Base-by-base conservation (phyloP, 2,888 invertebrate species). In the Apamea crenata region DNA sequence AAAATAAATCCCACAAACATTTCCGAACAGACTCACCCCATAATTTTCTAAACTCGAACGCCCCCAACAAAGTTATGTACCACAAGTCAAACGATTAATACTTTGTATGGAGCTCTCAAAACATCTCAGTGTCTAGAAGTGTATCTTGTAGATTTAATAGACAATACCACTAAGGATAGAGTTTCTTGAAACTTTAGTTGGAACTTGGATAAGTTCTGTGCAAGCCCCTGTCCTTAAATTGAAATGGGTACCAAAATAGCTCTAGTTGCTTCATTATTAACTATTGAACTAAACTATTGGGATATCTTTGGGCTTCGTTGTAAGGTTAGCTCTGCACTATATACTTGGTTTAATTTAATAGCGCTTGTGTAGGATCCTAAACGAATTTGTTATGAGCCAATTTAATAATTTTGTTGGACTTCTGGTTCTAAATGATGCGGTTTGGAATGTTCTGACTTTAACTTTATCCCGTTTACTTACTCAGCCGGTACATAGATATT, bases 111-210 rank as follows among this genome's bases (percentile, higher is more conserved):
- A 91, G 86, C 88, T 88, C 88, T 89, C 90, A 92, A 93, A 94
- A 93, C 93, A 92, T 93, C 92, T 92, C 91, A 86, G 91, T 92
- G 93, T 93, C 92, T 91, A 90, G 90, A 90, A 93, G 93, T 93
- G 93, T 94, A 94, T 94, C 94, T 95, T 94, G 94, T 93, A 95
- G 94, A 95, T 95, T 96, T 95, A 96, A 95, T 95, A 95, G 95
- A 96, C 95, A 96, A 94, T 94, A 92, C 93, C 92, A 90, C 88
- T 91, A 92, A 94, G 93, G 96, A 95, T 92, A 90, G 95, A 96
- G 95, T 96, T 96, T 95, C 94, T 94, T 93, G 94, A 93, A 95
- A 96, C 94, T 96, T 94, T 87, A 92, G 91, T 91, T 91, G 90
- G 87, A 86, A 95, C 93, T 96, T 94, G 93, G 92, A 93, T 93